These are phyloP conservation scores for Scaptomyza flava DNA, from an alignment of 2,888 invertebrate genomes.

Conservation along the genomic window DNA sequence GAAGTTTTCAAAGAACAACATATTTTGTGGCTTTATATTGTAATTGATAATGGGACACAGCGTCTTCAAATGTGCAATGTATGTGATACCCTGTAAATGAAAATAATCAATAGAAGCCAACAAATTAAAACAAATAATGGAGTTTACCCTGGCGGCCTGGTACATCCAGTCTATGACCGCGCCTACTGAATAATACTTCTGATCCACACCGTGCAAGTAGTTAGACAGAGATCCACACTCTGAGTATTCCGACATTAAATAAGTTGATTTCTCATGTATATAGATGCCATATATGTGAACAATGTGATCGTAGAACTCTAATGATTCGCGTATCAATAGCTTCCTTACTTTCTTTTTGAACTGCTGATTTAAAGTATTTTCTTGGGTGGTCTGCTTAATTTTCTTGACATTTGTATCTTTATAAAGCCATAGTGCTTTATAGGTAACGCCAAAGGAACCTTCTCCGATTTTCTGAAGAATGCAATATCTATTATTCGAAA, in stretches of 20 bases:
- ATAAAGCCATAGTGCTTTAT: background rate
- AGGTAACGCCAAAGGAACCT: background rate
- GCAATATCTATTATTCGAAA: background rate
- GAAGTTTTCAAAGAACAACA: constrained; percentile 6
- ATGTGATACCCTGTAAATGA: background rate
- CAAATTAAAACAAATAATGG: background rate
- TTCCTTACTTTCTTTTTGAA: background rate
- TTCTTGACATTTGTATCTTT: background rate
- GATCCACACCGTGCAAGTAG: background rate
- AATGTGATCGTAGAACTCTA: too few relatives aligned
- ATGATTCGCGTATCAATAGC: background rate
- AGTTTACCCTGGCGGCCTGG: constrained; percentile 5
- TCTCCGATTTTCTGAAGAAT: background rate
- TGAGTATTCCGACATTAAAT: background rate
- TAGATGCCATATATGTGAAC: background rate
- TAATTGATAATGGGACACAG: background rate
- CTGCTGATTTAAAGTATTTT: background rate
- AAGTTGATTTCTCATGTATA: background rate
- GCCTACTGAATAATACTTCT: background rate
- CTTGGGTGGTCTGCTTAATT: background rate
- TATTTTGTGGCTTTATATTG: constrained; percentile 1
- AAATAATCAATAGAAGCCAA: background rate
- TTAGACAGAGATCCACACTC: constrained; percentile 2
- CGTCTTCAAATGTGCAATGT: background rate
- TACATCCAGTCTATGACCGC: background rate